These are phyloP conservation scores for Platycheirus rosarum DNA, from an alignment of 2,888 invertebrate species.

Conservation along the genomic window DNA sequence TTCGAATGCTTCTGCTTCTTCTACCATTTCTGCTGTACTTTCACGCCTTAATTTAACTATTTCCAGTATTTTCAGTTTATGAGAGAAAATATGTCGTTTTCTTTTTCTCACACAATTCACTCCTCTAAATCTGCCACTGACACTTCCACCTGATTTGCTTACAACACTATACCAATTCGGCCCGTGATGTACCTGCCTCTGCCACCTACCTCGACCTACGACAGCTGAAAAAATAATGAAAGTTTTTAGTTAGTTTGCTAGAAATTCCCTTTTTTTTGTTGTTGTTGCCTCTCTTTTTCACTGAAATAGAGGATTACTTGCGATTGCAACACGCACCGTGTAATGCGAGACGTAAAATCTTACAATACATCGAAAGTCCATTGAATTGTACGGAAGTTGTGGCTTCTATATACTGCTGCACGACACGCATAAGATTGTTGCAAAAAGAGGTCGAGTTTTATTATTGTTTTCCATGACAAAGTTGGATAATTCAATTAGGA, in stretches of 20 bases:
- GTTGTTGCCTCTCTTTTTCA: not conserved
- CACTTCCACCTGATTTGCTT: conserved; percentile 65
- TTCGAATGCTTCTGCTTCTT: conserved; percentile 27
- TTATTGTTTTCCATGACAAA: conserved; percentile 15
- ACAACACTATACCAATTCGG: no score
- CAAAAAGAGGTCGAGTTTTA: conserved; percentile 22
- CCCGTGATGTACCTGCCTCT: no score
- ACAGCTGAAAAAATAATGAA: conserved; percentile 34
- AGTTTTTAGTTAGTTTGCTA: no score
- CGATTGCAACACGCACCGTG: conserved; percentile 53
- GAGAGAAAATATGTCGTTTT: conserved; percentile 11
- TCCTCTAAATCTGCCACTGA: conserved; percentile 35
- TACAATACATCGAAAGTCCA: conserved; percentile 44
- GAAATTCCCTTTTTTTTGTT: not conserved
- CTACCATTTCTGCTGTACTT: not conserved
- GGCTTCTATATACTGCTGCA: conserved; percentile 14
- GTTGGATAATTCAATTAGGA: conserved; percentile 63
- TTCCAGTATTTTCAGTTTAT: conserved; percentile 2
- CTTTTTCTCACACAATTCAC: conserved; percentile 6
- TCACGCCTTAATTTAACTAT: conserved; percentile 13
- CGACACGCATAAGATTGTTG: conserved; percentile 33
- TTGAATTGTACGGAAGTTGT: conserved; percentile 42
- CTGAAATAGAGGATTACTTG: conserved; percentile 36
- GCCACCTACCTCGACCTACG: not conserved
- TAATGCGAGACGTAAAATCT: conserved; percentile 52